phyloP scores from a whole-genome alignment of 2,797 vertebrate genomes.

The Rhinoraja longicauda region DNA sequence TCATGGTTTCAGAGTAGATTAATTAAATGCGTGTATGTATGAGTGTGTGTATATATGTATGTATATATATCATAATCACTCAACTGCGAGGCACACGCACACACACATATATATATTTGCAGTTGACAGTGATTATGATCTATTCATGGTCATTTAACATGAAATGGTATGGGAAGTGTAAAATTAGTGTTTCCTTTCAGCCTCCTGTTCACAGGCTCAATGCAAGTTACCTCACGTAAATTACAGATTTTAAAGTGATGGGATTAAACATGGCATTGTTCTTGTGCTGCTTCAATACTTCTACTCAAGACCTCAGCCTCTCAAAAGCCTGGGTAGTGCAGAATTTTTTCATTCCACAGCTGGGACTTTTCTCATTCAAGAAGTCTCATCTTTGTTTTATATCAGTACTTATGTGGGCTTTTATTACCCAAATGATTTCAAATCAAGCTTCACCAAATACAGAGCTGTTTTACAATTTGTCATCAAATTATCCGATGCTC shows the following conservation, averaged over 20 bases:
- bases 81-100: too few species aligned
- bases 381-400: not conserved
- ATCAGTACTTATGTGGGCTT: not conserved
- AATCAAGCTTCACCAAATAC: not conserved
- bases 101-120: too few species aligned
- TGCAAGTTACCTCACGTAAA: not conserved
- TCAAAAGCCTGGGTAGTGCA: not conserved
- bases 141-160: not conserved
- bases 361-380: not conserved
- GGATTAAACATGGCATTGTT: not conserved
- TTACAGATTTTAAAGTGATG: not conserved
- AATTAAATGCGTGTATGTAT: not conserved
- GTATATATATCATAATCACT: too few species aligned
- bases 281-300: not conserved
- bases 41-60: too few species aligned
- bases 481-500: not conserved
- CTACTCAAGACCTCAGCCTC: not conserved
- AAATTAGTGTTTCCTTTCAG: not conserved
- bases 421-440: not conserved
- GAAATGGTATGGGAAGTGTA: not conserved
- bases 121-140: not conserved
- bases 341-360: not conserved
- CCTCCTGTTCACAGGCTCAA: not conserved
- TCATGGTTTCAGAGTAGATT: not conserved
- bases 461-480: not conserved